These are phyloP conservation scores for Melanotaenia pygmaea DNA, from an alignment of 2,797 vertebrate species.

Conservation along the genomic window DNA sequence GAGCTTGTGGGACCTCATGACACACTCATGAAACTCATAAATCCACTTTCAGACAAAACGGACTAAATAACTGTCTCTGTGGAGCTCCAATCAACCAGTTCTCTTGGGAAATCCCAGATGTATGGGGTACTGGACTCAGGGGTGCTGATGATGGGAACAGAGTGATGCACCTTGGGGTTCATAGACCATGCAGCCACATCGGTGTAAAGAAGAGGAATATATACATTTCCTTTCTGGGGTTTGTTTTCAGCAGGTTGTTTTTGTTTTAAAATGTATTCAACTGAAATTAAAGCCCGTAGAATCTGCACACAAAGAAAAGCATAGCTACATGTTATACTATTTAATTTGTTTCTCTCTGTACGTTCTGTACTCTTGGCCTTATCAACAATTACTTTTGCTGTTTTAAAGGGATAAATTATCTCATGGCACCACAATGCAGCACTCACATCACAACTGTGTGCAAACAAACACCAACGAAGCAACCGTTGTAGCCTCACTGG, in stretches of 20 bases:
- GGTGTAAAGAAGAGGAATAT: constrained; percentile 48
- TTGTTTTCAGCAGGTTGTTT: constrained; percentile 55
- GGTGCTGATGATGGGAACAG: constrained; percentile 45
- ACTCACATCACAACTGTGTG: constrained; percentile 42
- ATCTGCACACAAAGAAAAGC: constrained; percentile 66
- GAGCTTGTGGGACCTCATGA: constrained; percentile 16
- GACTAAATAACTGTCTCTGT: constrained; percentile 24
- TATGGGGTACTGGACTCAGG: constrained; percentile 32
- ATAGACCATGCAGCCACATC: constrained; percentile 31
- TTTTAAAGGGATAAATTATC: constrained; percentile 42
- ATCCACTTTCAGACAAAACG: constrained; percentile 34
- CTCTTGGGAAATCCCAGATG: constrained; percentile 8
- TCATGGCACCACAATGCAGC: constrained; percentile 44
- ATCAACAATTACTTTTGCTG: constrained; percentile 47
- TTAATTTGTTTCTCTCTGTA: constrained; percentile 55
- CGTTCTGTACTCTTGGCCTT: constrained; percentile 45
- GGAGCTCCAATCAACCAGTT: constrained; percentile 32
- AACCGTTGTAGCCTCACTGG: constrained; percentile 57
- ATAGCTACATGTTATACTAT: constrained; percentile 52
- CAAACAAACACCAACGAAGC: constrained; percentile 52
- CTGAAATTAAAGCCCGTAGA: constrained; percentile 57
- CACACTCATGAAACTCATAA: constrained; percentile 24
- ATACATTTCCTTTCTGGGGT: constrained; percentile 43
- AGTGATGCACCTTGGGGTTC: constrained; percentile 42
- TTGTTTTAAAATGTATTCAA: constrained; percentile 57